phyloP scores from a whole-genome alignment of 2,888 invertebrate species.

The Criorhina ranunculi region DNA sequence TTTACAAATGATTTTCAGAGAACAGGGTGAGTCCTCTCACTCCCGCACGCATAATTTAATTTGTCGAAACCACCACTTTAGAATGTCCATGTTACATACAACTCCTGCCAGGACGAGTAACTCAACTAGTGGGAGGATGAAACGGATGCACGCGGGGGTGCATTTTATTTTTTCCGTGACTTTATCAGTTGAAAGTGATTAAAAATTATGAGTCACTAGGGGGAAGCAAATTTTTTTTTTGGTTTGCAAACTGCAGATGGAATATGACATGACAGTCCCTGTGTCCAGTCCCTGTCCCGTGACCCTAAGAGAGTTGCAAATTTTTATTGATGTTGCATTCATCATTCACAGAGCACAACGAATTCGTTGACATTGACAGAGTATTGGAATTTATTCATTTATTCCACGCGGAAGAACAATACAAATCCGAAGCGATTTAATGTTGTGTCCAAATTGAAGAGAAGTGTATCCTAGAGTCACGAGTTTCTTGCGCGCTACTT shows the following conservation, averaged over 20 bases:
- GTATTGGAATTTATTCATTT: slow-evolving; percentile 50
- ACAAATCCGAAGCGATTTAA: slow-evolving; percentile 24
- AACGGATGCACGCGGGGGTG: slow-evolving; percentile 18
- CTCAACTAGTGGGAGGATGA: slow-evolving; percentile 59
- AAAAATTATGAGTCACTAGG: slow-evolving; percentile 73
- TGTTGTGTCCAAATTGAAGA: slow-evolving; percentile 44
- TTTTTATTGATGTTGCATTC: slow-evolving; percentile 67
- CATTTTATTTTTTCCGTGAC: slow-evolving; percentile 36
- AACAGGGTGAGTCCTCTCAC: slow-evolving; percentile 45
- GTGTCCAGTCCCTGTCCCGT: too few species aligned
- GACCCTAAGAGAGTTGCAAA: slow-evolving; percentile 64
- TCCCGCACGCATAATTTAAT: slow-evolving; percentile 76
- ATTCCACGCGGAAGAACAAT: slow-evolving; percentile 61
- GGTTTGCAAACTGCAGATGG: background rate
- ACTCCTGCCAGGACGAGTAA: slow-evolving; percentile 56
- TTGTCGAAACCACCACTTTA: slow-evolving; percentile 73
- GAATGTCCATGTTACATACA: slow-evolving; percentile 64
- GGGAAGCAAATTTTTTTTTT: slow-evolving; percentile 20
- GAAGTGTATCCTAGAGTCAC: slow-evolving; percentile 30
- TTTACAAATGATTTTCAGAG: slow-evolving; percentile 42
- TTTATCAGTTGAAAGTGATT: slow-evolving; percentile 75
- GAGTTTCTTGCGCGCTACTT: slow-evolving; percentile 40
- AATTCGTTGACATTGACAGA: slow-evolving; percentile 68
- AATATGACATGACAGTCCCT: too few species aligned
- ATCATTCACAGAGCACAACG: slow-evolving; percentile 48